Conservation (phyloP, 2,888 invertebrate genomes). For the Ganaspis brasiliensis region DNA sequence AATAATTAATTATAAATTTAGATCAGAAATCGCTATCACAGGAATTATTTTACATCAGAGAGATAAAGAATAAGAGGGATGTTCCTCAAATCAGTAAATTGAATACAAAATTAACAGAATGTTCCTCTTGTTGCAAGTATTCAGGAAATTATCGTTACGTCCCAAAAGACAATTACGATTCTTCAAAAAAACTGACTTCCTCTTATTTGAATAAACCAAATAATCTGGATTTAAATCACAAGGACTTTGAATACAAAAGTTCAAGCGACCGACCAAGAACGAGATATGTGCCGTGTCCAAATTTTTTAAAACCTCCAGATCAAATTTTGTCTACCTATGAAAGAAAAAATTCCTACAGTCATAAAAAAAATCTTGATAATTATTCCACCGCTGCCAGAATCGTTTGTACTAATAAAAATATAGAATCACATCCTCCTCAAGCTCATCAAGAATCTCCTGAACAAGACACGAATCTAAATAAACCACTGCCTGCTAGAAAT, state of each 20-base stretch:
- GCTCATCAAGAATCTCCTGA: neutral
- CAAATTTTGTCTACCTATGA: neutral
- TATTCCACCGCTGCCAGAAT: neutral
- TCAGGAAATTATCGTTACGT: neutral
- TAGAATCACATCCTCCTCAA: conserved; percentile 1
- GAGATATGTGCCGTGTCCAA: conserved; percentile 9
- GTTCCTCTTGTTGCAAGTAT: conserved; percentile 56
- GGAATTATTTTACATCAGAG: neutral
- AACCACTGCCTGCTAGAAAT: neutral
- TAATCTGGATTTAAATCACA: conserved; percentile 20
- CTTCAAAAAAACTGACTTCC: conserved; percentile 1
- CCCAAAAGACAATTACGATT: neutral
- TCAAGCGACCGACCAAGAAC: neutral
- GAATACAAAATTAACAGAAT: conserved; percentile 36
- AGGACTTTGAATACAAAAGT: neutral
- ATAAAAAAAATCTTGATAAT: neutral
- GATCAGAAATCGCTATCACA: neutral
- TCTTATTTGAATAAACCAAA: conserved; percentile 5
- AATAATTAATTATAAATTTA: neutral
- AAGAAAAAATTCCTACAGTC: neutral
- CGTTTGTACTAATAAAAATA: neutral
- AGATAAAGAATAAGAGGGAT: conserved; percentile 29
- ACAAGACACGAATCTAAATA: neutral
- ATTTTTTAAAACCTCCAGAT: neutral
- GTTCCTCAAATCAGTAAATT: neutral